Evolutionary conservation across 2,113 vertebrate species (phyloP).

Genomic region (Eretmochelys imbricata): DNA sequence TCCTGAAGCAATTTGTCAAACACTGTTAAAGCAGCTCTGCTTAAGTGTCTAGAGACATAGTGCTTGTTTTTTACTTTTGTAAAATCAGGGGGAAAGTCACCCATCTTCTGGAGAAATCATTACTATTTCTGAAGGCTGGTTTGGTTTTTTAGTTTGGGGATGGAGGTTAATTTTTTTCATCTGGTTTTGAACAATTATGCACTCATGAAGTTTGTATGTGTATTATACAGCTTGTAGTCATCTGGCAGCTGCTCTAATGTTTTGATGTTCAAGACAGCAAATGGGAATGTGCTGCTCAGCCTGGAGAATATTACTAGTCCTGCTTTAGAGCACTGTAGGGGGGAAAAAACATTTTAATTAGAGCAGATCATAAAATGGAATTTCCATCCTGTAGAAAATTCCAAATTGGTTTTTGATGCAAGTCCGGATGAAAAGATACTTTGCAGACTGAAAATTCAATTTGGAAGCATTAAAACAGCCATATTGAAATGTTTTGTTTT

Average conservation of each 20-base stretch:
- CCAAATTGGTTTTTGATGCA: background rate
- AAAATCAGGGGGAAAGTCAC: background rate
- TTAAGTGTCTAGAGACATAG: background rate
- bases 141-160: background rate
- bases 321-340: background rate
- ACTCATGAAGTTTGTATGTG: accelerated
- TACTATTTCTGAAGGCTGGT: background rate
- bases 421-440: background rate
- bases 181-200: background rate
- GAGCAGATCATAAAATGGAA: background rate
- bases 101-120: background rate
- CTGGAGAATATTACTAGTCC: background rate
- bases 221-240: background rate
- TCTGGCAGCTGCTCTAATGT: background rate
- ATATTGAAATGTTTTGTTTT: background rate
- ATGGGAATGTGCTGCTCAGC: background rate
- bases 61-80: background rate
- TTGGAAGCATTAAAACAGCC: background rate
- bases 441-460: background rate
- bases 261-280: background rate
- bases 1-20: conserved; percentile 41
- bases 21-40: background rate
- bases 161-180: background rate
- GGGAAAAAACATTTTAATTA: background rate
- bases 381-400: background rate